Conservation (phyloP, 2,888 invertebrate genomes). For the Criorhina ranunculi region DNA sequence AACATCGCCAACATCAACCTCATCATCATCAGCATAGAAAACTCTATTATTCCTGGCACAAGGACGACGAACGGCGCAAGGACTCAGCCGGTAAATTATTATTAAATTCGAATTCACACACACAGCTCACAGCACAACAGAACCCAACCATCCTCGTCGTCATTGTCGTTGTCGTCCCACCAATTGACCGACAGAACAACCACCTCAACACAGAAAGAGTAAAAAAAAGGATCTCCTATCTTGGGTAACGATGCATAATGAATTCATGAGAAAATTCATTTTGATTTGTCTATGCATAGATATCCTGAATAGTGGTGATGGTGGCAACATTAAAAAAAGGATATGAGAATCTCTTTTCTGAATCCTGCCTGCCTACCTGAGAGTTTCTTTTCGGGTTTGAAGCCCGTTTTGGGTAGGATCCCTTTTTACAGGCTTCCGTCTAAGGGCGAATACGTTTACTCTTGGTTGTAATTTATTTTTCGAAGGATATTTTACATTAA, state of each 20-base stretch:
- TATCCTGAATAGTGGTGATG: slow-evolving; percentile 37
- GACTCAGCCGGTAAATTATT: slow-evolving; percentile 68
- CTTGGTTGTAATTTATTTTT: slow-evolving; percentile 38
- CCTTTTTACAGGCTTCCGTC: neutral
- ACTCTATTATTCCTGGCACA: slow-evolving; percentile 61
- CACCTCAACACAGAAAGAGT: slow-evolving; percentile 1
- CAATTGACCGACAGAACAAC: slow-evolving; percentile 12
- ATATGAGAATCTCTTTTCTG: slow-evolving; percentile 40
- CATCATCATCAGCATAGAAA: slow-evolving; percentile 55
- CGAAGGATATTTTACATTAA: slow-evolving; percentile 45
- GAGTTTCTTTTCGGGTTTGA: neutral
- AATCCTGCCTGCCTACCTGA: slow-evolving; percentile 26
- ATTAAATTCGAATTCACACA: slow-evolving; percentile 65
- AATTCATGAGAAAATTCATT: slow-evolving; percentile 74
- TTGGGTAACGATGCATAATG: slow-evolving; percentile 67
- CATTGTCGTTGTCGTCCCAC: neutral
- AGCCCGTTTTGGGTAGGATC: neutral
- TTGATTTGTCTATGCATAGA: slow-evolving; percentile 71
- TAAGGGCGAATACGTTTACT: slow-evolving; percentile 2
- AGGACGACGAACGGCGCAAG: slow-evolving; percentile 43
- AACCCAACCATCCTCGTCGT: too few species aligned
- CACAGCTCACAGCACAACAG: slow-evolving; percentile 1
- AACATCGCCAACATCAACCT: slow-evolving; percentile 27
- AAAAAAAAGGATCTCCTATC: slow-evolving; percentile 44
- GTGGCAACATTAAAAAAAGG: slow-evolving; percentile 52